Percentiles rank a stretch among this genome's conserved stretches.
These are phyloP conservation scores for Mechanitis mazaeus DNA, from an alignment of 2,888 invertebrate species.

Conservation along the genomic window DNA sequence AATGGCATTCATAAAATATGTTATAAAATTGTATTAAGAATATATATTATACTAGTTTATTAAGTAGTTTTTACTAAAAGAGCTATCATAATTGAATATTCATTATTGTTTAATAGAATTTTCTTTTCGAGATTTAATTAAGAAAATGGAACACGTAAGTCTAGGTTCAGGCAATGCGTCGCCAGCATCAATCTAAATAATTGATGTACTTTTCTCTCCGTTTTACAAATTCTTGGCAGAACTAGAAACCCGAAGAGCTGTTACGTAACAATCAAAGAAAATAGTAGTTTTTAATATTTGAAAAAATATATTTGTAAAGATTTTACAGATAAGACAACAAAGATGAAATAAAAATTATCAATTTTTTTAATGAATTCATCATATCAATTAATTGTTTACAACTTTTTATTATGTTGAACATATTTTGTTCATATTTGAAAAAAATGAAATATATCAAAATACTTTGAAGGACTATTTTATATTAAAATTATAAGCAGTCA, in stretches of 20 bases:
- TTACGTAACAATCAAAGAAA: neutral
- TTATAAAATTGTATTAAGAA: neutral
- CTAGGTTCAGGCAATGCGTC: conserved; percentile 41
- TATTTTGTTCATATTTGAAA: too few species aligned
- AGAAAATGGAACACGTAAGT: conserved; percentile 15
- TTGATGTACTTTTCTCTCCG: conserved; percentile 70
- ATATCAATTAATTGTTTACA: too few species aligned
- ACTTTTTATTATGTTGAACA: too few species aligned
- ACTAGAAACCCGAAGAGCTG: conserved; percentile 44
- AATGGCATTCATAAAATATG: conserved; percentile 8
- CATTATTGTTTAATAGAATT: neutral
- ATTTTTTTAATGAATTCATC: too few species aligned
- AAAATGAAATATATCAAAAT: neutral
- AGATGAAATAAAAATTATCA: too few species aligned
- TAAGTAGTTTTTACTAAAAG: neutral
- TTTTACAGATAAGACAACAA: too few species aligned
- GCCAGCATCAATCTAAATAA: conserved; percentile 75
- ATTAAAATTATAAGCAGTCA: neutral
- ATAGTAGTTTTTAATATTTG: neutral
- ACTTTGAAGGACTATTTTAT: neutral
- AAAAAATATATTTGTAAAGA: too few species aligned
- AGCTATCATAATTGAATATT: neutral
- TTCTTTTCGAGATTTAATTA: neutral
- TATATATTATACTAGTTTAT: neutral
- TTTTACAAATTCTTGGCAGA: conserved; percentile 56